Conservation (phyloP, 2,113 vertebrate species). For the Ochotona princeps region DNA sequence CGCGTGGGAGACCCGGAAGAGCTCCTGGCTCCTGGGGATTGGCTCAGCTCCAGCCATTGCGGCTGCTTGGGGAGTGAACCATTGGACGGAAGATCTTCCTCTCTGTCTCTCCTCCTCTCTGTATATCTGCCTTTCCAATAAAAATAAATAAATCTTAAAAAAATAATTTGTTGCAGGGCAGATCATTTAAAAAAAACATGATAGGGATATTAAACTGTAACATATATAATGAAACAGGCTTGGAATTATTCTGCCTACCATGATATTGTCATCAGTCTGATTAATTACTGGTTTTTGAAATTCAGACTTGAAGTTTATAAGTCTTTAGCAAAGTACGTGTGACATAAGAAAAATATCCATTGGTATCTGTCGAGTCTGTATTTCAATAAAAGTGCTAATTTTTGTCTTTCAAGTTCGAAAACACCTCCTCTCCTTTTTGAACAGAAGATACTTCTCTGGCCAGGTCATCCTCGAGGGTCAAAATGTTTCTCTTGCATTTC, state of each 20-base stretch:
- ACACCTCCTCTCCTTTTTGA: not conserved
- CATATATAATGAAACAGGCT: not conserved
- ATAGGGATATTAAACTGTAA: not conserved
- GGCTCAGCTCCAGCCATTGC: too few relatives aligned
- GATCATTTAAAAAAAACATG: too few relatives aligned
- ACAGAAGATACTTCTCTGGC: not conserved
- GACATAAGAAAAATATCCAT: not conserved
- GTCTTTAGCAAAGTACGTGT: not conserved
- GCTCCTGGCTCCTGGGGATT: too few relatives aligned
- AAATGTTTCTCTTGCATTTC: not conserved
- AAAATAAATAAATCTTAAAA: too few relatives aligned
- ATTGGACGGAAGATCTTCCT: too few relatives aligned
- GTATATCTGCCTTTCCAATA: too few relatives aligned
- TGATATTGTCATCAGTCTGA: conserved; percentile 1
- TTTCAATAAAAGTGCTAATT: not conserved
- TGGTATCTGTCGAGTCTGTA: not conserved
- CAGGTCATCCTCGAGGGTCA: not conserved
- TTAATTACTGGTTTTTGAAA: not conserved
- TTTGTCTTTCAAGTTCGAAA: not conserved
- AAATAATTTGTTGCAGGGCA: too few relatives aligned
- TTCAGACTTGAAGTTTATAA: not conserved
- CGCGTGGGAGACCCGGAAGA: too few relatives aligned
- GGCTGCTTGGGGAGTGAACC: too few relatives aligned
- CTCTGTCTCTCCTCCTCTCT: too few relatives aligned
- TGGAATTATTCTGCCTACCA: not conserved